Evolutionary conservation across 2,113 vertebrate genomes (phyloP).

Genomic region (Coptodon rendalli): DNA sequence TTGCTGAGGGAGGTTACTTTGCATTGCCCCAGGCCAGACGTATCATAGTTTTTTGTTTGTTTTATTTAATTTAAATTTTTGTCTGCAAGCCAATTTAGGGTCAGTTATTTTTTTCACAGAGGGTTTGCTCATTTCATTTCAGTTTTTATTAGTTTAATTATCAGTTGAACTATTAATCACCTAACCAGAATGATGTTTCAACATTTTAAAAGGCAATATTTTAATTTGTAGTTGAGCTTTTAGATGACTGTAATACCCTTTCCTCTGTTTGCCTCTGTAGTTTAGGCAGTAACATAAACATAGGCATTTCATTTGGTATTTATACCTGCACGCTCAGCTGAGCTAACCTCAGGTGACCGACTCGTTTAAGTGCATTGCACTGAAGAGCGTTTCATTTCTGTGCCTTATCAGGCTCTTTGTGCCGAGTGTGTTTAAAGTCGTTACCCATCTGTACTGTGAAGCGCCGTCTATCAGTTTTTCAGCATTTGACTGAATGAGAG

Average conservation of each 20-base stretch:
- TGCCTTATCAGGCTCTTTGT: neutral
- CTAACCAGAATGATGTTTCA: neutral
- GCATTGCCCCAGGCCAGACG: neutral
- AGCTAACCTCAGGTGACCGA: neutral
- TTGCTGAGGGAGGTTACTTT: neutral
- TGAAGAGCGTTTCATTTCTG: neutral
- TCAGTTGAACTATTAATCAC: neutral
- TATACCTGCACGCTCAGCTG: rapidly evolving
- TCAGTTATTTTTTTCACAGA: neutral
- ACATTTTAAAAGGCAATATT: neutral
- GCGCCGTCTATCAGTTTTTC: neutral
- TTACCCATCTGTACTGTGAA: neutral
- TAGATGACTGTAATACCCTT: neutral
- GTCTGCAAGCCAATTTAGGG: neutral
- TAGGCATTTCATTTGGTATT: neutral
- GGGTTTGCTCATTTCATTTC: neutral
- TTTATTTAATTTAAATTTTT: neutral
- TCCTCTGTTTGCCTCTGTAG: neutral
- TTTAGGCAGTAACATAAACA: neutral
- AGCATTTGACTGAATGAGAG: neutral
- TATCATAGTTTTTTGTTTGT: neutral
- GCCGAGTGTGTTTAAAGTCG: neutral
- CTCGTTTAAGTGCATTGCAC: neutral
- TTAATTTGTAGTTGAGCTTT: neutral
- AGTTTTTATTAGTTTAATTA: neutral